Conservation (phyloP, 1,140 invertebrate genomes). For the Trissolcus basalis region DNA sequence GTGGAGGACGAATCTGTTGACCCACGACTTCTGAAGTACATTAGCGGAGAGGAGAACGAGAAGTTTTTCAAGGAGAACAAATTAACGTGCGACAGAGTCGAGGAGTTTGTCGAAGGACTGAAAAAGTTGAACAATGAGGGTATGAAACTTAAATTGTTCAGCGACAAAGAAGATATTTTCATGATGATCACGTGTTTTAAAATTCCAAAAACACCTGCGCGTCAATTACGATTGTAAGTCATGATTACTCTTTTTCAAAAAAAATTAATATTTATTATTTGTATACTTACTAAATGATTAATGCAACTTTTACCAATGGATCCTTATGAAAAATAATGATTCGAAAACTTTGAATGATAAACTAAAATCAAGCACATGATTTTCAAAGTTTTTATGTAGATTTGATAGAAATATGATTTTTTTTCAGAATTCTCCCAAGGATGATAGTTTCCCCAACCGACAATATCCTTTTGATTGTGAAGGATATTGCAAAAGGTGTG, state of each 20-base stretch:
- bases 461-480: slow-evolving; percentile 78
- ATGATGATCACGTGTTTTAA: slow-evolving; percentile 71
- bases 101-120: slow-evolving; percentile 20
- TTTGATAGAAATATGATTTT: slow-evolving; percentile 10
- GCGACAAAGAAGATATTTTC: slow-evolving; percentile 38
- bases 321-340: slow-evolving; percentile 73
- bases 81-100: slow-evolving; percentile 2
- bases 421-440: slow-evolving; percentile 30
- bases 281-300: slow-evolving; percentile 62
- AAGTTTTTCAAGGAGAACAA: slow-evolving; percentile 25
- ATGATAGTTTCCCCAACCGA: slow-evolving; percentile 61
- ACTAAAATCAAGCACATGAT: background rate
- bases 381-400: slow-evolving; percentile 6
- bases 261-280: background rate
- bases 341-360: slow-evolving; percentile 64
- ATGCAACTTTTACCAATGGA: slow-evolving; percentile 67
- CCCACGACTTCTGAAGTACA: slow-evolving; percentile 13
- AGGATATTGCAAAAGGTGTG: slow-evolving; percentile 73
- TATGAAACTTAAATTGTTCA: slow-evolving; percentile 19
- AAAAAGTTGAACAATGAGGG: slow-evolving; percentile 12
- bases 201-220: slow-evolving; percentile 70
- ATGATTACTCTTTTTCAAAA: background rate
- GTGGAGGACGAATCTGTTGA: slow-evolving; percentile 8
- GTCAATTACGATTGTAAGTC: slow-evolving; percentile 74
- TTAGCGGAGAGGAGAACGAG: slow-evolving; percentile 10